Conservation (phyloP, 2,888 invertebrate genomes). For the Heliconius sara region DNA sequence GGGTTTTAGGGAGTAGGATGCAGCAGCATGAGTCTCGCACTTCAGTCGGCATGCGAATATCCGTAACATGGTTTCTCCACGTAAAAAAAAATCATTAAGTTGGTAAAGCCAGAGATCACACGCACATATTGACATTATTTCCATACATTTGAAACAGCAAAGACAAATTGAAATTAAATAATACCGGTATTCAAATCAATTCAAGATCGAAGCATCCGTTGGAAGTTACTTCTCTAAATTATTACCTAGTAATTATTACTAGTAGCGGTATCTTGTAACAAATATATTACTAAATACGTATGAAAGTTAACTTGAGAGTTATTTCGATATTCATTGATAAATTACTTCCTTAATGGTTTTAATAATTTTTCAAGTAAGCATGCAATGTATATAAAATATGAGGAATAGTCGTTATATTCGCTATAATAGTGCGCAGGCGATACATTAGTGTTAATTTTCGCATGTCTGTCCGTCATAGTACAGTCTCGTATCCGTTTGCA, state of each 20-base stretch:
- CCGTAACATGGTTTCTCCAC: too few species aligned
- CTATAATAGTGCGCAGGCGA: slow-evolving; percentile 26
- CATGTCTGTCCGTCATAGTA: slow-evolving; percentile 39
- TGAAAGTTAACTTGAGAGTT: background rate
- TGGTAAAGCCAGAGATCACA: background rate
- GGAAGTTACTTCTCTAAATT: slow-evolving; percentile 39
- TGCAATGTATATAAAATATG: slow-evolving; percentile 8
- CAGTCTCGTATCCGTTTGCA: slow-evolving; percentile 40
- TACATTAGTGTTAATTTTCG: slow-evolving; percentile 47
- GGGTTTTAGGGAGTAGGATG: too few species aligned
- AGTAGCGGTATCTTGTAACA: slow-evolving; percentile 36
- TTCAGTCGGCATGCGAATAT: too few species aligned
- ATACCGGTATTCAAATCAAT: slow-evolving; percentile 36
- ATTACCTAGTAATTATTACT: slow-evolving; percentile 45
- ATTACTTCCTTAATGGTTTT: background rate
- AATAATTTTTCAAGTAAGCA: background rate
- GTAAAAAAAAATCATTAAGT: background rate
- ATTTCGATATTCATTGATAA: slow-evolving; percentile 10
- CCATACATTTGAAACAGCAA: background rate
- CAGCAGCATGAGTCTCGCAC: too few species aligned
- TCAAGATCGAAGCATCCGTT: slow-evolving; percentile 45
- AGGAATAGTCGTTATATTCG: background rate
- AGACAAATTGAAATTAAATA: background rate
- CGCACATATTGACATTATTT: background rate
- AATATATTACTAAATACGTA: slow-evolving; percentile 7